phyloP scores from a whole-genome alignment of 2,113 vertebrate species.

The Argyrosomus japonicus region DNA sequence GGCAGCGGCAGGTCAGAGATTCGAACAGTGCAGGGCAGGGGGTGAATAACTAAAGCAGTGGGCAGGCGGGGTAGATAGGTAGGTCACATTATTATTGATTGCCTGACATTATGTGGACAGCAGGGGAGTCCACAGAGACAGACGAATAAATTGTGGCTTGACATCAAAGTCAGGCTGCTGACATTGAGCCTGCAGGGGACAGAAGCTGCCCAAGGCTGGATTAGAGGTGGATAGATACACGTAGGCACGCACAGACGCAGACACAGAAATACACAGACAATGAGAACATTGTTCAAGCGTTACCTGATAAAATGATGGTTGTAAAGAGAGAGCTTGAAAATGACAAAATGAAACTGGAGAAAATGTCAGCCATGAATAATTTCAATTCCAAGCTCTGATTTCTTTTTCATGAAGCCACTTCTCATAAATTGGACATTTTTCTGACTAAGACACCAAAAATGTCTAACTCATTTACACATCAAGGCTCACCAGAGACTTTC shows the following conservation, averaged over 20 bases:
- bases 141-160: conserved; percentile 77
- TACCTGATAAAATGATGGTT: conserved; percentile 48
- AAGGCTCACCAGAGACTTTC: conserved; percentile 60
- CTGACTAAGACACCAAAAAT: conserved; percentile 40
- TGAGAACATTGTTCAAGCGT: conserved; percentile 32
- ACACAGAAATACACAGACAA: conserved; percentile 64
- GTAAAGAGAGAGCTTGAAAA: conserved; percentile 41
- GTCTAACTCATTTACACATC: conserved; percentile 70
- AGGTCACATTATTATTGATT: conserved; percentile 79
- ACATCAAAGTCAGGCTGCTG: conserved; percentile 76
- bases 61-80: conserved; percentile 57
- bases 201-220: conserved; percentile 67
- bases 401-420: conserved; percentile 34
- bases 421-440: conserved; percentile 55
- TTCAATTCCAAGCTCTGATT: conserved; percentile 41
- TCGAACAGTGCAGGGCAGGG: conserved; percentile 53
- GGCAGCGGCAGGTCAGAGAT: conserved; percentile 68
- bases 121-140: conserved; percentile 66
- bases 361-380: conserved; percentile 61
- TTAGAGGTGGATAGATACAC: conserved; percentile 65
- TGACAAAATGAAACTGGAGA: conserved; percentile 32
- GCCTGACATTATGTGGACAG: conserved; percentile 76
- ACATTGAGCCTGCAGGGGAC: conserved; percentile 77
- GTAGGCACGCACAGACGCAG: conserved; percentile 31
- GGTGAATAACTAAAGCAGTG: conserved; percentile 72